Base-by-base conservation (phyloP, 2,888 invertebrate genomes). In the Rhagonycha fulva region DNA sequence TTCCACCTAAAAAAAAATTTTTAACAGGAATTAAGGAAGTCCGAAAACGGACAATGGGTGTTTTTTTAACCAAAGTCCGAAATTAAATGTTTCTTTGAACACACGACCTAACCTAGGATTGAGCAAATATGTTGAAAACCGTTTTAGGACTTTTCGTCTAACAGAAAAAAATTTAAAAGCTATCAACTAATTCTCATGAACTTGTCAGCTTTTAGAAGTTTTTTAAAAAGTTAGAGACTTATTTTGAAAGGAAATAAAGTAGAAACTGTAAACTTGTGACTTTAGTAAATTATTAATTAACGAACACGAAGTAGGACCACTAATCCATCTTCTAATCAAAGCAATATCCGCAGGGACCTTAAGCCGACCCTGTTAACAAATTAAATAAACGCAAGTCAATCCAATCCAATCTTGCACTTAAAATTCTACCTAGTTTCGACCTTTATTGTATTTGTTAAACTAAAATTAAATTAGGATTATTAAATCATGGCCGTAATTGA, bases 1-100 rank as follows among this genome's bases (percentile, higher is more conserved):
- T 89, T 97, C 97, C 87, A 97, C 94, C 94, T 96, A 91, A 9
- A 87, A 88, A 80, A 83, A 80, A 81, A 78, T 11, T n/a, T 2
- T n/a, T n/a, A 47, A 47, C 5, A n/a, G n/a, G n/a, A 47, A 12
- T 4, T 12, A 12, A 32, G 0, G 4, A 32, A 32, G 4, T 32
- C 5, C 12, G 12, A 32, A 32, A n/a, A n/a, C n/a, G n/a, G n/a
- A n/a, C n/a, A n/a, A n/a, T n/a, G n/a, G n/a, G n/a, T n/a, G n/a
- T n/a, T n/a, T n/a, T n/a, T n/a, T n/a, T n/a, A n/a, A n/a, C n/a
- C n/a, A n/a, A n/a, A n/a, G n/a, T n/a, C n/a, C n/a, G n/a, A n/a
- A n/a, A n/a, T n/a, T n/a, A n/a, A n/a, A n/a, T n/a, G n/a, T n/a
- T n/a, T n/a, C 19, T 19, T 19, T 19, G 19, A 19, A 19, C 19